These are phyloP conservation scores for Porites lutea DNA, from an alignment of 64 coral and sea anemone species.

Conservation along the genomic window DNA sequence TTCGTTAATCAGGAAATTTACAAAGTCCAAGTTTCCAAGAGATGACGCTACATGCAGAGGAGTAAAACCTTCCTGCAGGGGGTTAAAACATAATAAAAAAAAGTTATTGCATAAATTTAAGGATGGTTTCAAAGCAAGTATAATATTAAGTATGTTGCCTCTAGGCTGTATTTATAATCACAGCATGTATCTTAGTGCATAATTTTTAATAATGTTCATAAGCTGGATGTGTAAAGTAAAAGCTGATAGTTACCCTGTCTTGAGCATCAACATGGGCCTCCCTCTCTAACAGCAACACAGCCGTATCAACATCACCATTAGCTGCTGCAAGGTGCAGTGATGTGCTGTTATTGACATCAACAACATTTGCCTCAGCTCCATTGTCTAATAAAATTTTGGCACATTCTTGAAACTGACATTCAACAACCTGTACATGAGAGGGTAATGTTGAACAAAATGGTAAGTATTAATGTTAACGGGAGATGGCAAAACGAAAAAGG, in stretches of 20 bases:
- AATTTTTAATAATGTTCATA: background rate
- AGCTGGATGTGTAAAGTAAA: too few species aligned
- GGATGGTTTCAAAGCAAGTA: background rate
- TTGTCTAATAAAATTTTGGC: conserved; percentile 81
- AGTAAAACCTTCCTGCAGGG: conserved; percentile 86
- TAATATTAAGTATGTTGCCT: too few species aligned
- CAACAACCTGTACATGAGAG: conserved; percentile 75
- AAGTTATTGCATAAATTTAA: too few species aligned
- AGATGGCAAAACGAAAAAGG: too few species aligned
- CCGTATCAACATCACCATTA: conserved; percentile 89
- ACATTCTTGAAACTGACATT: conserved; percentile 80
- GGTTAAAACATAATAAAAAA: background rate
- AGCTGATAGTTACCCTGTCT: conserved; percentile 72
- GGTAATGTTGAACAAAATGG: background rate
- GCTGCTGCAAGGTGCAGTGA: conserved; percentile 94
- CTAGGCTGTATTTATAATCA: too few species aligned
- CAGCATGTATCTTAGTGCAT: too few species aligned
- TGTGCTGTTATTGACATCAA: conserved; percentile 90
- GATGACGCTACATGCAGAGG: conserved; percentile 95
- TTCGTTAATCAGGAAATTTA: conserved; percentile 88
- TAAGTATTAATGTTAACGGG: too few species aligned
- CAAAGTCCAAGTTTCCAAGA: conserved; percentile 91
- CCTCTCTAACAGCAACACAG: conserved; percentile 81
- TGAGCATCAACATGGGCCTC: conserved; percentile 84
- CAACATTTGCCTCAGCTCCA: conserved; percentile 86